Conservation (phyloP, 2,113 vertebrate genomes). For the Platichthys flesus region DNA sequence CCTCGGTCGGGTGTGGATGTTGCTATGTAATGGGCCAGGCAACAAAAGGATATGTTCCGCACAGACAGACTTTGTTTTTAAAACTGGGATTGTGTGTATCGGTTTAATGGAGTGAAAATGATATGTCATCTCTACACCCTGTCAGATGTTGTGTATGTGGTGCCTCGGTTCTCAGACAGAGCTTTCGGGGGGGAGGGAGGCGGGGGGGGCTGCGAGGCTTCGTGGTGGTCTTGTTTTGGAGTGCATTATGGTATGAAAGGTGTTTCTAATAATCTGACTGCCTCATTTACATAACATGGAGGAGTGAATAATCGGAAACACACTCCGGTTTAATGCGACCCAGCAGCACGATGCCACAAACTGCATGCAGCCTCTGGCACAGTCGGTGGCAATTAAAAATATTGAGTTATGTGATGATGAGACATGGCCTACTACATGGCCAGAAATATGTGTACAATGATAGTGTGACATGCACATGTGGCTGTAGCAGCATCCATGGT, state of each 20-base stretch:
- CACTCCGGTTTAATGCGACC: conserved; percentile 20
- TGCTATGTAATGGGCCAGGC: neutral
- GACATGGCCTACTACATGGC: neutral
- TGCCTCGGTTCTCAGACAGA: conserved; percentile 7
- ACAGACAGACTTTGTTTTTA: neutral
- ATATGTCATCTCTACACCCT: neutral
- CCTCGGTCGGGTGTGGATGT: neutral
- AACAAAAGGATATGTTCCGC: neutral
- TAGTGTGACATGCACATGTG: neutral
- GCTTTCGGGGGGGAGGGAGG: too few relatives aligned
- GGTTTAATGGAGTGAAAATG: neutral
- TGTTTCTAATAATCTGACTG: conserved; percentile 30
- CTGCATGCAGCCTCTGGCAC: neutral
- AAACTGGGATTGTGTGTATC: neutral
- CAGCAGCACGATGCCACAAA: conserved; percentile 4
- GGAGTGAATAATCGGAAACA: conserved; percentile 34
- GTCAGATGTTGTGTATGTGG: neutral
- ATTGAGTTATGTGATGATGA: neutral
- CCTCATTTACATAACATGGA: conserved; percentile 38
- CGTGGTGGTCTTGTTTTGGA: neutral
- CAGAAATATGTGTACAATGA: conserved; percentile 10
- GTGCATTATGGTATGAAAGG: neutral
- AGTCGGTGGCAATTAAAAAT: neutral
- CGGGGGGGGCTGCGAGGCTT: neutral
- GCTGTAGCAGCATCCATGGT: neutral